Percentiles rank a stretch among this genome's conserved stretches.
Conservation (phyloP, 2,113 vertebrate genomes). For the Leucosticte australis region DNA sequence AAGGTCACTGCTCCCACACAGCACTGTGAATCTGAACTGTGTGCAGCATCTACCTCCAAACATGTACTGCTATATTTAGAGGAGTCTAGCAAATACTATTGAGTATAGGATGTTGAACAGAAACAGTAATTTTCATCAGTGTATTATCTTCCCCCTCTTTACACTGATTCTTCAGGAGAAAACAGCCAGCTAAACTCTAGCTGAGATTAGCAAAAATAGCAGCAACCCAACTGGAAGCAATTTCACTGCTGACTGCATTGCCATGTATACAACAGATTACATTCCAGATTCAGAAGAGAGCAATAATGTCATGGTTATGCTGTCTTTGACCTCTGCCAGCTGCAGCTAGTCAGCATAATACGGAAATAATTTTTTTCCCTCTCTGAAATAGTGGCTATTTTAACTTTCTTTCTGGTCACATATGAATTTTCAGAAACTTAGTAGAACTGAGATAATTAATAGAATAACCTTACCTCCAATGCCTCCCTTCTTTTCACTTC, state of each 20-base stretch:
- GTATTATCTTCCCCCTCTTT: background rate
- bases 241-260: conserved; percentile 25
- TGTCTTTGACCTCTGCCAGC: background rate
- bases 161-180: background rate
- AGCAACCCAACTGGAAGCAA: conserved; percentile 3
- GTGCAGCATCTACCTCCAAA: background rate
- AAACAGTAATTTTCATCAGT: conserved; percentile 6
- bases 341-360: background rate
- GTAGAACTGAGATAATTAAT: background rate
- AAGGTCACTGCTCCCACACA: background rate
- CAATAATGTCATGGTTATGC: background rate
- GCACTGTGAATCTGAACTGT: background rate
- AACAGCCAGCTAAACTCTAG: background rate
- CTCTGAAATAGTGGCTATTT: background rate
- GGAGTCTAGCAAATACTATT: background rate
- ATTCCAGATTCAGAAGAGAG: background rate
- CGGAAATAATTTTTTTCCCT: background rate
- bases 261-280: background rate
- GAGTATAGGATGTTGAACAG: background rate
- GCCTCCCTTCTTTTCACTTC: background rate
- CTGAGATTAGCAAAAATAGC: conserved; percentile 27
- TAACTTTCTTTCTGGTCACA: background rate
- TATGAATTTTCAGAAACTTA: background rate
- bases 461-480: background rate
- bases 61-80: background rate